These are phyloP conservation scores for Pristionchus mayeri DNA, from an alignment of 2,888 invertebrate genomes.

Conservation along the genomic window DNA sequence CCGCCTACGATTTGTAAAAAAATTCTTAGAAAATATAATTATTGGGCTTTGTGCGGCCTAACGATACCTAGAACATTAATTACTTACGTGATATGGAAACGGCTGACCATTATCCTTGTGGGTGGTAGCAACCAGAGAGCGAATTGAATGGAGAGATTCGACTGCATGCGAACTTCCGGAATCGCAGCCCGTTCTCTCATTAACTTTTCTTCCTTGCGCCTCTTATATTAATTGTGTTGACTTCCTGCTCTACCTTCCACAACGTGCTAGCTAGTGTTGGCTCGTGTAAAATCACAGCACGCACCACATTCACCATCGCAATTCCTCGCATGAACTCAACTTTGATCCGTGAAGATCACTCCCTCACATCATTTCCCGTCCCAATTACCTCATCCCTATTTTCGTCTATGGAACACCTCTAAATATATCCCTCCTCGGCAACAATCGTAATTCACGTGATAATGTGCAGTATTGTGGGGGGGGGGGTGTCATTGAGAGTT, in stretches of 20 bases:
- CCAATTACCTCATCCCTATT: neutral
- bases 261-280: constrained; percentile 1
- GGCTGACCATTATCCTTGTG: too few relatives aligned
- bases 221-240: neutral
- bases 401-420: neutral
- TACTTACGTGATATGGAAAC: too few relatives aligned
- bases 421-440: neutral
- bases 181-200: neutral
- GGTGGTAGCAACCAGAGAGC: too few relatives aligned
- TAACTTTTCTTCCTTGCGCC: neutral
- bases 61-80: too few relatives aligned
- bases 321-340: neutral
- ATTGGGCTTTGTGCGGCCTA: too few relatives aligned
- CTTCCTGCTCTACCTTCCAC: neutral
- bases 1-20: too few relatives aligned
- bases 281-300: constrained; percentile 33
- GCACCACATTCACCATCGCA: neutral
- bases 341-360: neutral
- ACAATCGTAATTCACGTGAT: neutral
- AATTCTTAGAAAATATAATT: too few relatives aligned
- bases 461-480: neutral
- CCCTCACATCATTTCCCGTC: neutral
- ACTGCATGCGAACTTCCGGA: neutral
- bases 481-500: constrained; percentile 6
- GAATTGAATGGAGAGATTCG: too few relatives aligned